These are phyloP conservation scores for Sceloporus undulatus DNA, from an alignment of 2,113 vertebrate genomes.

Conservation along the genomic window DNA sequence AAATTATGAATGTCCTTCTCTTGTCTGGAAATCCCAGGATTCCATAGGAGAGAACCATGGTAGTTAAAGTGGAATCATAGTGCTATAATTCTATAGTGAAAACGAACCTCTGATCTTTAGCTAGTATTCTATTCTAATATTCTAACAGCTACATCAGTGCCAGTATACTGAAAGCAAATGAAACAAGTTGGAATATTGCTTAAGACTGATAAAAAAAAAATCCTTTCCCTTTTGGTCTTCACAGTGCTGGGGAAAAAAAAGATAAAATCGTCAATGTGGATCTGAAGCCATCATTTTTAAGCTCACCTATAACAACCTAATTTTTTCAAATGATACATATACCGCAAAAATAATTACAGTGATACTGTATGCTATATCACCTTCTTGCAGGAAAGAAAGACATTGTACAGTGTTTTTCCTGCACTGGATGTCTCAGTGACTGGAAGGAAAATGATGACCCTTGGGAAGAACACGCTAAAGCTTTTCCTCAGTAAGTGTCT, in stretches of 20 bases:
- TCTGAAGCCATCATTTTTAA: too few relatives aligned
- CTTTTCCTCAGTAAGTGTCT: not conserved
- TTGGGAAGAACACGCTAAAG: not conserved
- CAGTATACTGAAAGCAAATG: not conserved
- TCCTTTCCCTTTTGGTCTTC: too few relatives aligned
- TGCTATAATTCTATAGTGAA: too few relatives aligned
- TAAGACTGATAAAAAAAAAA: slow-evolving; percentile 1
- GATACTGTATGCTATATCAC: not conserved
- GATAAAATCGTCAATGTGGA: too few relatives aligned
- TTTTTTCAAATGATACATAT: too few relatives aligned
- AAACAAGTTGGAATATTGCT: not conserved
- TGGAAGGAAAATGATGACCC: slow-evolving; percentile 11
- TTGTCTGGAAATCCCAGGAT: too few relatives aligned
- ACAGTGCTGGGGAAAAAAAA: too few relatives aligned
- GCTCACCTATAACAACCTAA: too few relatives aligned
- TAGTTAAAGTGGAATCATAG: too few relatives aligned
- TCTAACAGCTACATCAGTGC: not conserved
- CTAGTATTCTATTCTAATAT: not conserved
- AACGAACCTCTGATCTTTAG: too few relatives aligned
- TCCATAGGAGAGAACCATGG: too few relatives aligned
- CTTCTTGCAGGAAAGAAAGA: not conserved
- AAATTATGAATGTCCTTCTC: too few relatives aligned
- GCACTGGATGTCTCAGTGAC: not conserved
- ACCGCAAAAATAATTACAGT: not conserved
- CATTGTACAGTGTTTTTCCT: not conserved